Percentiles rank a stretch among this genome's conserved stretches.
phyloP scores from a whole-genome alignment of 2,797 vertebrate species.

The Halcyon badia region DNA sequence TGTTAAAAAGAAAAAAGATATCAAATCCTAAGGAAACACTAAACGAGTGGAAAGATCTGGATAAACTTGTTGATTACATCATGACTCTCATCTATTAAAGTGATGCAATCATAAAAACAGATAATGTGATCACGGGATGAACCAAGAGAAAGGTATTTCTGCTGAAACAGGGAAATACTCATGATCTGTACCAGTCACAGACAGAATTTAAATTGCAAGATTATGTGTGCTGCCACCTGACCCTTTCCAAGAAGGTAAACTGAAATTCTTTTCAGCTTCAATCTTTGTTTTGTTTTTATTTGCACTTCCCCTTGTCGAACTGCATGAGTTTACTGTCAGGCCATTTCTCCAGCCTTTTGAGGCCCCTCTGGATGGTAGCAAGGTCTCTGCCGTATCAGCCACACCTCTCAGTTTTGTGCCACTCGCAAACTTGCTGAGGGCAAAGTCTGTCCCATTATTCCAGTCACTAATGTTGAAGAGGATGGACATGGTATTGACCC shows the following conservation, averaged over 20 bases:
- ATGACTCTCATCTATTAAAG: neutral
- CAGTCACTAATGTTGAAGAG: neutral
- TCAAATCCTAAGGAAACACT: neutral
- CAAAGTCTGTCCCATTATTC: neutral
- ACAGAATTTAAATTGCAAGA: neutral
- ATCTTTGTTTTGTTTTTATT: neutral
- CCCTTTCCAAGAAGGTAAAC: neutral
- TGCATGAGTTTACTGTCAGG: fast-evolving
- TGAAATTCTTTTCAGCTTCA: neutral
- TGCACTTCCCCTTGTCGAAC: neutral
- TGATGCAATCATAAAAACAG: neutral
- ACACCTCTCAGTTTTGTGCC: neutral
- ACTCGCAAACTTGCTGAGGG: neutral
- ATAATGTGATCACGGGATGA: neutral
- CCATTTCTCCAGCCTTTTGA: neutral
- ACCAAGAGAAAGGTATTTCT: neutral
- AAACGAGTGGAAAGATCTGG: neutral
- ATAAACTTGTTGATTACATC: neutral
- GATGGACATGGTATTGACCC: neutral
- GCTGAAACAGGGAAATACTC: neutral
- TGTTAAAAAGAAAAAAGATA: neutral
- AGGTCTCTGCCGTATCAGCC: neutral
- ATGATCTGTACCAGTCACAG: neutral
- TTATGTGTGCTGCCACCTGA: neutral
- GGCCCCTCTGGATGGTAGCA: neutral